These are phyloP conservation scores for Leptoclinus maculatus DNA, from an alignment of 2,797 vertebrate genomes.

Conservation along the genomic window DNA sequence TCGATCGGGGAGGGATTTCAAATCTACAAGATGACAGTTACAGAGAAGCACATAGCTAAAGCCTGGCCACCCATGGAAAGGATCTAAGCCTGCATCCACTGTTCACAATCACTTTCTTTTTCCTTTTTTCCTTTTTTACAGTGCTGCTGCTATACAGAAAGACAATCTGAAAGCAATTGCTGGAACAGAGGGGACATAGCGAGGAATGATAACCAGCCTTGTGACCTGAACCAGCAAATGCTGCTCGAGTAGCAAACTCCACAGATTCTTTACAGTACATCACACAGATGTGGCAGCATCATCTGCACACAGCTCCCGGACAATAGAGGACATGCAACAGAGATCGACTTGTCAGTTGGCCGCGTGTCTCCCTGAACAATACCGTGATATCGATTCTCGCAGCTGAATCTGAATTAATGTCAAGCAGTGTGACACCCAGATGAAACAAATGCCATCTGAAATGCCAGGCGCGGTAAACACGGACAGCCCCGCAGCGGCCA, in stretches of 20 bases:
- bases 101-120: slow-evolving; percentile 43
- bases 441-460: slow-evolving; percentile 65
- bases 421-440: slow-evolving; percentile 47
- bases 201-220: slow-evolving; percentile 50
- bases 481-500: slow-evolving; percentile 12
- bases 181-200: slow-evolving; percentile 51
- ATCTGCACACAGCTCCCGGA: slow-evolving; percentile 43
- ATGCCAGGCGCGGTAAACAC: slow-evolving; percentile 58
- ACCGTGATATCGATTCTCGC: slow-evolving; percentile 47
- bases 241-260: slow-evolving; percentile 26
- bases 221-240: slow-evolving; percentile 34
- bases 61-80: slow-evolving; percentile 64
- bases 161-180: slow-evolving; percentile 57
- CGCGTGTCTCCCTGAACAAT: slow-evolving; percentile 44
- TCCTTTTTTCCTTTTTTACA: slow-evolving; percentile 28
- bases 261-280: slow-evolving; percentile 37
- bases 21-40: slow-evolving; percentile 82
- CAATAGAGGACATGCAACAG: slow-evolving; percentile 28
- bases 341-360: slow-evolving; percentile 54
- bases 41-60: slow-evolving; percentile 56
- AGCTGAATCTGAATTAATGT: slow-evolving; percentile 59
- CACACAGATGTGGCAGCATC: slow-evolving; percentile 37
- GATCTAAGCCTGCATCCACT: slow-evolving; percentile 48
- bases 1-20: slow-evolving; percentile 82
- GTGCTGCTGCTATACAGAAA: slow-evolving; percentile 30